A percentile compares a stretch with the other conserved stretches of the same genome.
These are phyloP conservation scores for Meles meles DNA, from an alignment of 2,113 vertebrate genomes.

Conservation along the genomic window DNA sequence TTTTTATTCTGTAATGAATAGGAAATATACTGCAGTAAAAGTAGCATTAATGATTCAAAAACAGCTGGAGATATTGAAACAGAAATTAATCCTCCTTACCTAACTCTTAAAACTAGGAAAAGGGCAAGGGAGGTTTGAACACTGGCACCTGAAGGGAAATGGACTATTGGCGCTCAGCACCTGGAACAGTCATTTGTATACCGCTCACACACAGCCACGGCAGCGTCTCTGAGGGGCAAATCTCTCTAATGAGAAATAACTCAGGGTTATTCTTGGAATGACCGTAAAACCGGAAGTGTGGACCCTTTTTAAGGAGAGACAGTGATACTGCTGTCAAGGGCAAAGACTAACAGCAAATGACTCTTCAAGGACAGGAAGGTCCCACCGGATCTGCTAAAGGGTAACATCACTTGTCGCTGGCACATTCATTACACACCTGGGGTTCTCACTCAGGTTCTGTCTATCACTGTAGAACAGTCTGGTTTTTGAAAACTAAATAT, in stretches of 20 bases:
- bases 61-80: conserved; percentile 65
- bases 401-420: neutral
- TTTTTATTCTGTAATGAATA: conserved; percentile 64
- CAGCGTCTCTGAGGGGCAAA: neutral
- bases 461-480: neutral
- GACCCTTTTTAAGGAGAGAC: neutral
- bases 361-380: neutral
- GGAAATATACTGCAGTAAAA: conserved; percentile 42
- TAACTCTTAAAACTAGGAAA: conserved; percentile 13
- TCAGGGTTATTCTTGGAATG: neutral
- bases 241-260: neutral
- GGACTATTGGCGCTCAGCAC: neutral
- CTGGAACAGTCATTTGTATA: neutral
- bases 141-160: neutral
- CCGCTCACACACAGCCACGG: neutral
- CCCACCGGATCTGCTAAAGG: neutral
- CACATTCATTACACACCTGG: neutral
- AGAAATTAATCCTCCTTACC: conserved; percentile 75
- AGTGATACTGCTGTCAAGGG: neutral
- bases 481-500: neutral
- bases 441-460: neutral
- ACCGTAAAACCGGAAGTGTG: neutral
- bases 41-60: conserved; percentile 59
- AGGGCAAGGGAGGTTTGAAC: neutral
- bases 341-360: neutral